phyloP scores from a whole-genome alignment of 2,113 vertebrate genomes.

The Chaetodon auriga region DNA sequence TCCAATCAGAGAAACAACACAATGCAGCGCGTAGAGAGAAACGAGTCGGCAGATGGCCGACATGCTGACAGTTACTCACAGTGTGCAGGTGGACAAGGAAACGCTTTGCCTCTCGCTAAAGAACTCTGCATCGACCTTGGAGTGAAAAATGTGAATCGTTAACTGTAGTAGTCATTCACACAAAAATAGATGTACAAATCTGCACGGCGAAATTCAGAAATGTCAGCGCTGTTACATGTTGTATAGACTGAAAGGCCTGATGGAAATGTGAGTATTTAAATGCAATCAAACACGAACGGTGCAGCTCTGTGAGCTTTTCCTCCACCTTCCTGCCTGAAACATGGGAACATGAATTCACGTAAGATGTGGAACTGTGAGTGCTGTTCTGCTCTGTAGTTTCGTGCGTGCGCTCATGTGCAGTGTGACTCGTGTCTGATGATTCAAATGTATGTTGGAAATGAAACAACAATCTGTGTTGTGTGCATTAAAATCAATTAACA shows the following conservation, averaged over 20 bases:
- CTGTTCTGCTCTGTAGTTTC: conserved; percentile 18
- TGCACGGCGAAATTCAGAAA: conserved; percentile 37
- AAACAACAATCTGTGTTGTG: conserved; percentile 37
- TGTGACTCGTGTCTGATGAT: conserved; percentile 20
- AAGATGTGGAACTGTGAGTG: conserved; percentile 39
- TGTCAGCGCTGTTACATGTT: conserved; percentile 21
- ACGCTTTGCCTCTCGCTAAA: conserved; percentile 31
- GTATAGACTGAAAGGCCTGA: conserved; percentile 42
- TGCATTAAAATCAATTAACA: conserved; percentile 23
- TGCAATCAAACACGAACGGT: conserved; percentile 44
- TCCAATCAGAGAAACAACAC: conserved; percentile 26
- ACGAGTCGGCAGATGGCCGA: conserved; percentile 59
- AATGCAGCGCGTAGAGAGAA: conserved; percentile 5
- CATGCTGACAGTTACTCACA: conserved; percentile 65
- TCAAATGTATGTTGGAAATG: conserved; percentile 54
- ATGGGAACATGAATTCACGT: conserved; percentile 43
- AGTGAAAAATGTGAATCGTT: conserved; percentile 57
- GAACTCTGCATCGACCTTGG: conserved; percentile 60
- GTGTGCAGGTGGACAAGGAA: conserved; percentile 68
- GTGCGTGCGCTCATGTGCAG: neutral
- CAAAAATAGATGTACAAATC: conserved; percentile 38
- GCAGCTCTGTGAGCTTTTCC: conserved; percentile 31
- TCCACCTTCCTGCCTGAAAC: conserved; percentile 13
- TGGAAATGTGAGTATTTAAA: conserved; percentile 34
- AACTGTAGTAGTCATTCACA: conserved; percentile 58